Conservation (phyloP, 2,888 invertebrate species). For the Mycalesis mineus region DNA sequence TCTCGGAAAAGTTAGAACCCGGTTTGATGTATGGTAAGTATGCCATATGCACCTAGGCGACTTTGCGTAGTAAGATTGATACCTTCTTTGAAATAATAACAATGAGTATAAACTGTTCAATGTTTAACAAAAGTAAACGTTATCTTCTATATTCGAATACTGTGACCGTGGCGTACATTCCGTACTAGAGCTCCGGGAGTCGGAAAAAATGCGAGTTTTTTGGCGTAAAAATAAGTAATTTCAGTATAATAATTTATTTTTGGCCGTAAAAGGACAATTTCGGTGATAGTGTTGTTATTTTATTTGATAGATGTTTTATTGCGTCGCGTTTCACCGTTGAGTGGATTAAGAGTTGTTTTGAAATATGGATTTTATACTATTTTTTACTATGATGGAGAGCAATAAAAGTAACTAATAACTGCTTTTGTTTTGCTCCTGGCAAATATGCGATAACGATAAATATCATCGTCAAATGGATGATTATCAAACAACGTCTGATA, state of each 20-base stretch:
- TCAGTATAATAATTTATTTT: constrained; percentile 1
- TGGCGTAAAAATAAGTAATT: constrained; percentile 5
- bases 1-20: too few relatives aligned
- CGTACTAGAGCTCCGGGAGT: background rate
- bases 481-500: too few relatives aligned
- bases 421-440: too few relatives aligned
- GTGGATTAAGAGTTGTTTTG: background rate
- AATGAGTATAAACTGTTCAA: too few relatives aligned
- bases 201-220: background rate
- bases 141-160: too few relatives aligned
- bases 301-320: constrained; percentile 5
- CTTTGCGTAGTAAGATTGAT: too few relatives aligned
- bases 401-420: background rate
- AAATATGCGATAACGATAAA: too few relatives aligned
- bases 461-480: too few relatives aligned
- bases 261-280: constrained; percentile 1
- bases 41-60: too few relatives aligned
- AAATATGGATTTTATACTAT: background rate
- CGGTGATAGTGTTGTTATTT: background rate
- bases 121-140: too few relatives aligned
- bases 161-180: background rate
- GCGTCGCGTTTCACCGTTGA: background rate
- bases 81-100: too few relatives aligned
- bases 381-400: background rate
- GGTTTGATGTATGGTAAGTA: too few relatives aligned